Percentiles rank a stretch among this genome's conserved stretches.
These are phyloP conservation scores for Auanema freiburgensis DNA, from an alignment of 2,888 invertebrate species.

Conservation along the genomic window DNA sequence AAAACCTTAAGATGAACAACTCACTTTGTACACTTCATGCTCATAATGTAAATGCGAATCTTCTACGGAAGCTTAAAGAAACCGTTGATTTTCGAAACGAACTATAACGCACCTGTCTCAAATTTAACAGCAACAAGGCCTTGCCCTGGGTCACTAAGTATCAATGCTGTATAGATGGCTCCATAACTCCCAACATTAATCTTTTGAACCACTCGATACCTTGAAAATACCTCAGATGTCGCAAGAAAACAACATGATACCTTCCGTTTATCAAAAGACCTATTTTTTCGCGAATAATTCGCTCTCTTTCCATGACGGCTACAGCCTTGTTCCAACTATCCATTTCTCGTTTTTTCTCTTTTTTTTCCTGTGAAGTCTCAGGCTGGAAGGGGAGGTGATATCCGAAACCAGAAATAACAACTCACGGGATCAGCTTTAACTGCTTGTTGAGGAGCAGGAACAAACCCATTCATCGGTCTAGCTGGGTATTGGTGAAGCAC, in stretches of 20 bases:
- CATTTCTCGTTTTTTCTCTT: neutral
- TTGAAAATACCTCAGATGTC: constrained; percentile 15
- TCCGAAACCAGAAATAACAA: too few relatives aligned
- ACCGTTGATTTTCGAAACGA: neutral
- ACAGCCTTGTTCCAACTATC: constrained; percentile 38
- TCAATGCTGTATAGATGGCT: constrained; percentile 43
- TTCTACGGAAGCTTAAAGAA: constrained; percentile 10
- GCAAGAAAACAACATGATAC: constrained; percentile 15
- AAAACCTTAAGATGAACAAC: neutral
- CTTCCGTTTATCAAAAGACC: constrained; percentile 40
- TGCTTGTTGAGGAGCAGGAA: too few relatives aligned
- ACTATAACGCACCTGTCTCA: constrained; percentile 28
- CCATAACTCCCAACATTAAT: constrained; percentile 49
- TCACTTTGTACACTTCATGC: constrained; percentile 38
- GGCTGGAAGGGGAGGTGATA: too few relatives aligned
- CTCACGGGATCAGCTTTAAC: too few relatives aligned
- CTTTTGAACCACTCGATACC: constrained; percentile 39
- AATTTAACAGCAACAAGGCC: constrained; percentile 52
- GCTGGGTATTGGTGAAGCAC: too few relatives aligned
- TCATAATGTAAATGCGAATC: constrained; percentile 42
- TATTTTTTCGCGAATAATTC: constrained; percentile 44
- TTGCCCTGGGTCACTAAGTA: constrained; percentile 20
- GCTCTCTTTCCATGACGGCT: constrained; percentile 29
- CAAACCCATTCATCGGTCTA: too few relatives aligned
- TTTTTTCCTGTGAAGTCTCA: neutral